Percentiles rank a stretch among this genome's conserved stretches.
Evolutionary conservation across 2,113 vertebrate genomes (phyloP).

Genomic region (Sciurus niger): DNA sequence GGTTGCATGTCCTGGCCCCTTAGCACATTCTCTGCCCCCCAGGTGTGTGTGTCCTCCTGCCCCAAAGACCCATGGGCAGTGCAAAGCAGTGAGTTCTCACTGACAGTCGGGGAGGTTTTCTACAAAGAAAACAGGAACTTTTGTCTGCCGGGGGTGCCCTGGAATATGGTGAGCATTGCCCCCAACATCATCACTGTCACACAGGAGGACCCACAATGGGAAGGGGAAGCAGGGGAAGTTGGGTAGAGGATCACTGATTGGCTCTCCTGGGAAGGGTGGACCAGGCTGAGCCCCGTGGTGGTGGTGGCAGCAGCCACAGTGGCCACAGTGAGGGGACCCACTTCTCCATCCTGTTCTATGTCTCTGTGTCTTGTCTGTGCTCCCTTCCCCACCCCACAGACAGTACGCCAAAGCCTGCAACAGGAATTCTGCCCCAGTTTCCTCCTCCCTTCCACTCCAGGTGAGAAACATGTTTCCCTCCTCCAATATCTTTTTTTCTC

Average conservation of each 20-base stretch:
- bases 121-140: conserved; percentile 55
- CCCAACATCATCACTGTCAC: accelerated
- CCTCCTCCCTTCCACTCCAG: conserved; percentile 86
- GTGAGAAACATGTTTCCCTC: conserved; percentile 82
- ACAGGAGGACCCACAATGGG: not conserved
- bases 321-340: not conserved
- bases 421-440: conserved; percentile 90
- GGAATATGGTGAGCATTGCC: conserved; percentile 71
- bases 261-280: not conserved
- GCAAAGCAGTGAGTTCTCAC: accelerated
- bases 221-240: not conserved
- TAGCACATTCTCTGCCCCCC: not conserved
- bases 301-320: not conserved
- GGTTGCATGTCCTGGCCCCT: not conserved
- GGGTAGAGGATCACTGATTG: not conserved
- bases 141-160: conserved; percentile 89
- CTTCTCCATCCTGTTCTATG: not conserved
- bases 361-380: not conserved
- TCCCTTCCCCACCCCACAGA: conserved; percentile 77
- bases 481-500: not conserved
- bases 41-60: conserved; percentile 93
- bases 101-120: conserved; percentile 67
- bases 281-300: not conserved
- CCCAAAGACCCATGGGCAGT: conserved; percentile 79
- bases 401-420: conserved; percentile 79